Base-by-base conservation (phyloP, 2,113 vertebrate species). In the Trichechus manatus region DNA sequence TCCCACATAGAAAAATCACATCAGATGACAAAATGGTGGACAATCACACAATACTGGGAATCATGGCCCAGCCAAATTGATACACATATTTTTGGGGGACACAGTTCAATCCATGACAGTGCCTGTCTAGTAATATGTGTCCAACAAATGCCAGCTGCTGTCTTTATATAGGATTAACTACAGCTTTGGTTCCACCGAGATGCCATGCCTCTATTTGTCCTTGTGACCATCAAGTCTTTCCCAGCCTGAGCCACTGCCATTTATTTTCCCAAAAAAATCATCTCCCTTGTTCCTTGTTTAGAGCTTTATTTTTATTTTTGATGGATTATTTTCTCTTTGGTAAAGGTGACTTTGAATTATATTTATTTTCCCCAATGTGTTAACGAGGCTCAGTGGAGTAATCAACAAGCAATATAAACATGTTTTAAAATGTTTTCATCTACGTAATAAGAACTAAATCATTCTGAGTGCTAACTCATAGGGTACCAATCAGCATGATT, bases 401-500 rank as follows among this genome's bases (percentile, higher is more conserved):
- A 97, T 94, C 89, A 97, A 86, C 44, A 33, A 91, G 94, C 79
- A 83, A 87, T 77, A 89, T 89, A 93, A 97, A 96, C 81, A 96
- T 95, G 78, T 53, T 74, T 89, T 61, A 77, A 86, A 79, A 91
- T 98, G 82, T 96, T 97, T 97, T 89, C 82, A 83, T 83, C 86
- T 74, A 86, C 56, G 6, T 95, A 96, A 93, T 94, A 96, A 96
- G 86, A 92, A 91, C 53, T 79, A 94, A 96, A 93, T 97, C 63
- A 84, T 91, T 95, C 75, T 89, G 93, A 96, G 93, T 78, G 97
- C 94, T 59, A 5, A 81, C 88, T 93, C 63, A 36, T 6, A 31
- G 63, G 74, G 72, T 9, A 59, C 72, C 63, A 94, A 80, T 93
- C 94, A 89, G 61, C 4, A 0, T n/a, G 89, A 74, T 94, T 83